Evolutionary conservation across 2,113 vertebrate genomes (phyloP).

Genomic region (Stigmatopora nigra): DNA sequence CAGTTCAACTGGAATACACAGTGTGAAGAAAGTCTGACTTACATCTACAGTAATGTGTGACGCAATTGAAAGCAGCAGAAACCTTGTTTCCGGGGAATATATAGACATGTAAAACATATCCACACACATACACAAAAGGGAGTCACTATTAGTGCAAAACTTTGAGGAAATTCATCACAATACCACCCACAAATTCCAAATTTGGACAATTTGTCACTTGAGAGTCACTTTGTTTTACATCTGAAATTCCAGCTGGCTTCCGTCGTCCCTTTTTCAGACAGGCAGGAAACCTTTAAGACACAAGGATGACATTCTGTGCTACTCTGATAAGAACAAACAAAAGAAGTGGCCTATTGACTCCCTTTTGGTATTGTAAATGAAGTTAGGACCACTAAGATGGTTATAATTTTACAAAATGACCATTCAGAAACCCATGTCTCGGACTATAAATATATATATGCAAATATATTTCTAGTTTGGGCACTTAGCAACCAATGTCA

Average conservation of each 20-base stretch:
- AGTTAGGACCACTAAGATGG: no score
- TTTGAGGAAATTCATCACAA: conserved; percentile 16
- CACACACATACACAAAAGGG: not conserved
- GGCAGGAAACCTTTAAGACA: conserved; percentile 33
- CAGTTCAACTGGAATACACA: conserved; percentile 35
- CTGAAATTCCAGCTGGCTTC: not conserved
- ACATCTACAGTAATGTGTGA: conserved; percentile 42
- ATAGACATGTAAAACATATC: conserved; percentile 24
- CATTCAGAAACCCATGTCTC: no score
- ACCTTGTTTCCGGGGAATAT: conserved; percentile 47
- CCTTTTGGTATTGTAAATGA: not conserved
- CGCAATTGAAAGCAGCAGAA: conserved; percentile 34
- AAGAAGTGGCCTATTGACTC: not conserved
- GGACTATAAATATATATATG: no score
- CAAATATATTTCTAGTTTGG: not conserved
- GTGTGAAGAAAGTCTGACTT: not conserved
- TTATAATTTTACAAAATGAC: no score
- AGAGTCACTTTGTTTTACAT: not conserved
- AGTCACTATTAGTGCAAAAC: conserved; percentile 8
- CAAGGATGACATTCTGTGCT: conserved; percentile 16
- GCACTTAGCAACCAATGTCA: not conserved
- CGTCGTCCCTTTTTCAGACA: conserved; percentile 13
- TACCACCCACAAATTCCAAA: conserved; percentile 17
- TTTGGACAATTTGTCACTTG: conserved; percentile 5
- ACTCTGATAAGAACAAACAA: conserved; percentile 38